Conservation (phyloP, 2,888 invertebrate genomes). For the Euzophera pinguis region DNA sequence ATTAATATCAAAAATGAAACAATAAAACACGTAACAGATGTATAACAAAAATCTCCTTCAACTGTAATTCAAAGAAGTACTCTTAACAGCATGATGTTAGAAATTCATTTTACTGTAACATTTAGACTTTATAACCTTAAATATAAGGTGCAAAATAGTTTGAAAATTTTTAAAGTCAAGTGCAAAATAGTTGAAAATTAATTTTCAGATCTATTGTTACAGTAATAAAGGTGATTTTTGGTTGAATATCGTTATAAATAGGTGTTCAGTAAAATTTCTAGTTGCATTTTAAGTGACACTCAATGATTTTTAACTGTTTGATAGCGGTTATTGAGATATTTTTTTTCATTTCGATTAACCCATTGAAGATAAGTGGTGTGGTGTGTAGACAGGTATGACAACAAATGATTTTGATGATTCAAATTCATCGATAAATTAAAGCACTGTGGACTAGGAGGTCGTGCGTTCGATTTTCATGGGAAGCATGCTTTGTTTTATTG, state of each 20-base stretch:
- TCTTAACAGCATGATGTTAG: background rate
- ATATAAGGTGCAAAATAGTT: background rate
- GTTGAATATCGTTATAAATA: background rate
- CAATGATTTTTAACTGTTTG: constrained; percentile 11
- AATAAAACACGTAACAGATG: constrained; percentile 2
- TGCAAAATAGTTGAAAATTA: background rate
- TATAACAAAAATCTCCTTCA: background rate
- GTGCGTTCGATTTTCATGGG: too few species aligned
- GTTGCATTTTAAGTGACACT: constrained; percentile 2
- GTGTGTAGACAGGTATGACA: constrained; percentile 3
- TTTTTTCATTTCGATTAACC: constrained; percentile 5
- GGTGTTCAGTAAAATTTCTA: background rate
- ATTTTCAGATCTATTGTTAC: background rate
- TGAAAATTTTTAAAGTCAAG: background rate
- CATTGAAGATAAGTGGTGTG: constrained; percentile 1
- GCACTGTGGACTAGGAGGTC: too few species aligned
- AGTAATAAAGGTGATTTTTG: background rate
- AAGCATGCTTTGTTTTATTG: too few species aligned
- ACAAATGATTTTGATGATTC: background rate
- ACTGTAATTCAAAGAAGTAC: background rate
- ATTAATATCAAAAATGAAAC: background rate
- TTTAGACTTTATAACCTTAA: background rate
- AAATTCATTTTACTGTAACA: background rate
- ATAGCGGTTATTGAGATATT: background rate
- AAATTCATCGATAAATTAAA: too few species aligned